phyloP scores from a whole-genome alignment of 2,888 invertebrate genomes.

The Acleris laterana region DNA sequence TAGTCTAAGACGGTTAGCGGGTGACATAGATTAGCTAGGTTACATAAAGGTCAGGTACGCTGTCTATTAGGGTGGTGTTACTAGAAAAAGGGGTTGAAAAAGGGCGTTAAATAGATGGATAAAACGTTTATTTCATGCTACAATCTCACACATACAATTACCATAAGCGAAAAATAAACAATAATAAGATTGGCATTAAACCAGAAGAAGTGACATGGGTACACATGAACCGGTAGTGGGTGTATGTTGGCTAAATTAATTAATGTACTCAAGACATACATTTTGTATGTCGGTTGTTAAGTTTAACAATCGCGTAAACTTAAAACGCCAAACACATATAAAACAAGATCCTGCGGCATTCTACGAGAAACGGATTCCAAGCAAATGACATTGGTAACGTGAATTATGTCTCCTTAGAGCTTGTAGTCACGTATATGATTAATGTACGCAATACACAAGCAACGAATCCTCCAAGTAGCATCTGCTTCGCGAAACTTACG shows the following conservation, averaged over 20 bases:
- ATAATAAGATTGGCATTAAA: no score
- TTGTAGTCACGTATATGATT: slow-evolving; percentile 18
- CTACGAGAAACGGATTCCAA: slow-evolving; percentile 16
- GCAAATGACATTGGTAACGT: slow-evolving; percentile 14
- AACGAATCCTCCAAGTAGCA: slow-evolving; percentile 20
- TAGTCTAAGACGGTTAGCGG: no score
- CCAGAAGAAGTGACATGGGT: background rate
- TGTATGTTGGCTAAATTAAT: no score
- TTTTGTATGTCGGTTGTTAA: slow-evolving; percentile 43
- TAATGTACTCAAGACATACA: background rate
- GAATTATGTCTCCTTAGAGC: slow-evolving; percentile 18
- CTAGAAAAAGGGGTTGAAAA: no score
- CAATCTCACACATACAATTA: no score
- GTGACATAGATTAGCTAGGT: no score
- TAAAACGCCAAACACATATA: slow-evolving; percentile 1
- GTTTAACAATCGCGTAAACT: slow-evolving; percentile 41
- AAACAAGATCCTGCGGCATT: slow-evolving; percentile 8
- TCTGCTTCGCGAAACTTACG: slow-evolving; percentile 25
- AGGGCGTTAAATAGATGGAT: no score
- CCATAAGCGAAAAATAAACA: no score
- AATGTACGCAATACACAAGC: slow-evolving; percentile 7
- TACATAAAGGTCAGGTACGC: no score
- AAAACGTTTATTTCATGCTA: no score
- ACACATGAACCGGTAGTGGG: background rate
- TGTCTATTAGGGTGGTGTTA: no score